These are phyloP conservation scores for Microchirus variegatus DNA, from an alignment of 2,797 vertebrate species.

Conservation along the genomic window DNA sequence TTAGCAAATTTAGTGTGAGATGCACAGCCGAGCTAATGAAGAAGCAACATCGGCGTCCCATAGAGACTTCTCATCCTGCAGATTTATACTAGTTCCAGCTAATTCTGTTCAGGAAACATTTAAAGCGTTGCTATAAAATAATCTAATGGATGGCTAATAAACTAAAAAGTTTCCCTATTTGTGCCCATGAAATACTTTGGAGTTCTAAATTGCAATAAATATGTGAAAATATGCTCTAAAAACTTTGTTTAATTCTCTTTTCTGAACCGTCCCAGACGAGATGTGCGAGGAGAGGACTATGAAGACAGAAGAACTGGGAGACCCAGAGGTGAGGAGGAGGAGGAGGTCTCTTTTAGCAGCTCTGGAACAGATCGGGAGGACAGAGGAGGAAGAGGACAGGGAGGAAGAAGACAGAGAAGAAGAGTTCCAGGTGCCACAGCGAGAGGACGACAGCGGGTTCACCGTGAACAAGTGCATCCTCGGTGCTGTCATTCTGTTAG, in stretches of 20 bases:
- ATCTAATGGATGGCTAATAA: too few species aligned
- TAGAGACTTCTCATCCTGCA: too few species aligned
- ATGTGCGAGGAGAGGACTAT: conserved; percentile 36
- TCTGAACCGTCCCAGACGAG: conserved; percentile 41
- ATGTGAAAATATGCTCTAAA: background rate
- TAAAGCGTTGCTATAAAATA: too few species aligned
- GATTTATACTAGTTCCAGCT: too few species aligned
- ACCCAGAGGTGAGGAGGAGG: conserved; percentile 69
- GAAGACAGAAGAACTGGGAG: conserved; percentile 44
- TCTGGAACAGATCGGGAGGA: conserved; percentile 69
- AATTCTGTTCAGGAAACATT: too few species aligned
- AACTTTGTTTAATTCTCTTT: background rate
- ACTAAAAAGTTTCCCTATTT: too few species aligned
- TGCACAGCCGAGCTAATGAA: too few species aligned
- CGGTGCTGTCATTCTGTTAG: conserved; percentile 79
- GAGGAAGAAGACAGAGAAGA: conserved; percentile 40
- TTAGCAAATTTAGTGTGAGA: too few species aligned
- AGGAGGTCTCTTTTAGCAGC: conserved; percentile 72
- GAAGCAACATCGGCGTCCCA: too few species aligned
- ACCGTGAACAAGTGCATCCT: conserved; percentile 86
- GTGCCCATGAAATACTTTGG: background rate
- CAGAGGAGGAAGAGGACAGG: conserved; percentile 71
- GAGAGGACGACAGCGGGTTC: conserved; percentile 70
- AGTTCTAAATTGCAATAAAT: background rate
- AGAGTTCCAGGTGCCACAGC: conserved; percentile 72